Evolutionary conservation across 1,140 invertebrate species (phyloP).

Genomic region (Campoletis sonorensis): DNA sequence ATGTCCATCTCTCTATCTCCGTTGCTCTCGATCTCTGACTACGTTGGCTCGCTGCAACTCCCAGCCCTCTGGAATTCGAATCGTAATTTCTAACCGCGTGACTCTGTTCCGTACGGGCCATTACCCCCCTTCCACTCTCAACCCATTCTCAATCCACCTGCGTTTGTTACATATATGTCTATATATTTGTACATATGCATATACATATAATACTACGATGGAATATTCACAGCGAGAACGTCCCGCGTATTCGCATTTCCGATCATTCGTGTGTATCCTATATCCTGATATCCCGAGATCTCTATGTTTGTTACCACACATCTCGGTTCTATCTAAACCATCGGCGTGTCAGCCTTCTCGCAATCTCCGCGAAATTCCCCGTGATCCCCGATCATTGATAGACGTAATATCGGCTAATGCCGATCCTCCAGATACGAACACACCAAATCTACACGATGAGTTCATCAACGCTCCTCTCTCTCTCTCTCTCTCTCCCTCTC

Average conservation of each 20-base stretch:
- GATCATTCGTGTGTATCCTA: constrained; percentile 25
- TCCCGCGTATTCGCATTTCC: constrained; percentile 44
- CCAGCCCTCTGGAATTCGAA: constrained; percentile 71
- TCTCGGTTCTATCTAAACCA: neutral
- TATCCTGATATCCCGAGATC: constrained; percentile 1
- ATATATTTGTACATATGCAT: too few relatives aligned
- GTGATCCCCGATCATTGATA: constrained; percentile 6
- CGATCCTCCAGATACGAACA: neutral
- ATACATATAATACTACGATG: neutral
- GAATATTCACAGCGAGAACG: constrained; percentile 42
- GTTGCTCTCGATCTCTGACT: neutral
- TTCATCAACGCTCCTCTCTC: constrained; percentile 20
- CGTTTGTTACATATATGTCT: neutral
- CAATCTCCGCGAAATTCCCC: constrained; percentile 24
- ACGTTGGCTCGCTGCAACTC: constrained; percentile 37
- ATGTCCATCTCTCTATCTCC: neutral
- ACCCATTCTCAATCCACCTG: neutral
- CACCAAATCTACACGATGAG: constrained; percentile 11
- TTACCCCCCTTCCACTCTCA: constrained; percentile 31
- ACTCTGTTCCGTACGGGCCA: constrained; percentile 53
- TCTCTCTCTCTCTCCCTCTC: neutral
- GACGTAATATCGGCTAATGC: neutral
- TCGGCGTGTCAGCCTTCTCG: constrained; percentile 1
- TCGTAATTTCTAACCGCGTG: constrained; percentile 60
- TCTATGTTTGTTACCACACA: too few relatives aligned